phyloP scores from a whole-genome alignment of 2,888 invertebrate species.

The Platypus cylindrus region DNA sequence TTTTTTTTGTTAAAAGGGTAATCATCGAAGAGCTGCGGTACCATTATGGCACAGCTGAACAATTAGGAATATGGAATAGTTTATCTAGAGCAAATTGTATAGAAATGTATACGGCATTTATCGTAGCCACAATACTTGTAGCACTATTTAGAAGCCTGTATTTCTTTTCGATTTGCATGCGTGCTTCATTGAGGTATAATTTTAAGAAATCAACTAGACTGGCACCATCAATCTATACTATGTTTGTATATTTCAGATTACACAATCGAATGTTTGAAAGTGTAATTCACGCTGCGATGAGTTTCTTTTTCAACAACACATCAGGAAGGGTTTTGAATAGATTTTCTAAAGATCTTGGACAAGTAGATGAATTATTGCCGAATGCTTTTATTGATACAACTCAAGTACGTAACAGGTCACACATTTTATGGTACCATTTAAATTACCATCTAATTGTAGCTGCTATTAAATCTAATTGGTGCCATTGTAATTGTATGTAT shows the following conservation, averaged over 20 bases:
- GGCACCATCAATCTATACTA: too few species aligned
- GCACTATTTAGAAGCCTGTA: slow-evolving; percentile 36
- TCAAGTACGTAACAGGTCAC: slow-evolving; percentile 33
- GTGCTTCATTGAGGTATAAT: slow-evolving; percentile 39
- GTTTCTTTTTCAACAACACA: slow-evolving; percentile 69
- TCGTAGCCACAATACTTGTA: slow-evolving; percentile 31
- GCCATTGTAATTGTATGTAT: slow-evolving; percentile 59
- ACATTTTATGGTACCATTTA: not conserved
- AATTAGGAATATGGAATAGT: slow-evolving; percentile 14
- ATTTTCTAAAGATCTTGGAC: slow-evolving; percentile 57
- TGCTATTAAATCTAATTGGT: slow-evolving; percentile 62
- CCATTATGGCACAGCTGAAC: slow-evolving; percentile 12
- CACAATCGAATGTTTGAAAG: slow-evolving; percentile 64
- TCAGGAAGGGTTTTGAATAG: slow-evolving; percentile 54
- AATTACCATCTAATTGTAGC: slow-evolving; percentile 21
- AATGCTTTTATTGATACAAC: slow-evolving; percentile 35
- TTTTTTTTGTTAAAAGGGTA: slow-evolving; percentile 17
- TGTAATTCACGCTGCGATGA: slow-evolving; percentile 50
- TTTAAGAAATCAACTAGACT: too few species aligned
- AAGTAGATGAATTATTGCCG: slow-evolving; percentile 42
- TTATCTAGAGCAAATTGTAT: slow-evolving; percentile 29
- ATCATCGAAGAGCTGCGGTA: slow-evolving; percentile 21
- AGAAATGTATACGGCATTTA: slow-evolving; percentile 34
- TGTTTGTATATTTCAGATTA: slow-evolving; percentile 43
- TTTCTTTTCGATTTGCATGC: slow-evolving; percentile 51